Evolutionary conservation across 1,140 invertebrate species (phyloP), one percentile per base, ranked within the genome.

Genomic region (Ceratina japonica): DNA sequence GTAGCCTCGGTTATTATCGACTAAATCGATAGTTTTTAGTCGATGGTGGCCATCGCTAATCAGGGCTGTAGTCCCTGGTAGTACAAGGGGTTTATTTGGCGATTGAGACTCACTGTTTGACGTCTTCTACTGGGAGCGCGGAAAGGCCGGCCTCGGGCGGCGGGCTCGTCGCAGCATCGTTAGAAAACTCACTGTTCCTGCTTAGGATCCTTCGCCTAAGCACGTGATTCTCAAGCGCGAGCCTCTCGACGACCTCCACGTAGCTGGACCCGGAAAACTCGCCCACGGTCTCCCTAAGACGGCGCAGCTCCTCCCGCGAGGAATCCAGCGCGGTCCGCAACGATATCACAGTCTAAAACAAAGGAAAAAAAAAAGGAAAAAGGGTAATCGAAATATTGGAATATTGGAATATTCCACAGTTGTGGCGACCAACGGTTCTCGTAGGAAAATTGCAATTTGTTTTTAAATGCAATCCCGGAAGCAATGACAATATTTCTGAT

Each of bases 141-240:
- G 71, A 51, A 73, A 66, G 75, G 69, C 62, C 73, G n/a, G 80
- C 58, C 24, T 86, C 79, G 58, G 79, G 68, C 51, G 81, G 72
- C 20, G 83, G 80, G 18, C 76, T 86, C 18, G 84, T 85, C 4
- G 85, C 79, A n/a, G 80, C 86, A 87, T 91, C 83, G 61, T 79
- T 88, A 58, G 81, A 79, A 75, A 81, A 89, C 44, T 87, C 86
- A 37, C 80, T 86, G 31, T 62, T 84, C 22, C 83, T 85, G 54
- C 80, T 86, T 58, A 95, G 92, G 66, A 95, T 93, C 89, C 93
- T 94, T 74, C 94, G 91, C 82, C 94, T 93, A 69, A 96, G 90
- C 63, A 95, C 93, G 91, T 96, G 95, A 92, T 96, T 96, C 91
- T 96, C 95, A 49, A 96, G 90, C 52, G 95, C 93, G 68, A 96